These are phyloP conservation scores for Melanotaenia nigrans DNA, from an alignment of 2,797 vertebrate species.

Conservation along the genomic window DNA sequence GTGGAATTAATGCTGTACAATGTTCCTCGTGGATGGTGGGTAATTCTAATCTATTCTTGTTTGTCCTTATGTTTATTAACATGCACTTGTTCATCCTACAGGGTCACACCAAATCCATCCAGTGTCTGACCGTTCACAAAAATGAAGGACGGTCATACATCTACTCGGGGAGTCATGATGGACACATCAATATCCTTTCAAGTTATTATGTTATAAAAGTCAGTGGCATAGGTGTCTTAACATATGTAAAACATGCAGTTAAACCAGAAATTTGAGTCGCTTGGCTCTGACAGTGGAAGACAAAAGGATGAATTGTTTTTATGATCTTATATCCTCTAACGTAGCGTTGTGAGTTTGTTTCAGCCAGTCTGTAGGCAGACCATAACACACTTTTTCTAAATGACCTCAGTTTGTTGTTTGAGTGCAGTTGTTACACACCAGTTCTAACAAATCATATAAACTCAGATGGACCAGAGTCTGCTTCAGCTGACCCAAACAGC, in stretches of 20 bases:
- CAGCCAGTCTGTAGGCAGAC: no score
- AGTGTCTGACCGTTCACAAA: conserved; percentile 91
- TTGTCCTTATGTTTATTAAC: conserved; percentile 4
- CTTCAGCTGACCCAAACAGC: not conserved
- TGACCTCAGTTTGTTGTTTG: not conserved
- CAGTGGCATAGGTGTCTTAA: not conserved
- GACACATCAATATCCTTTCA: conserved; percentile 98
- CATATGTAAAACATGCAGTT: not conserved
- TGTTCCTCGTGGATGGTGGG: not conserved
- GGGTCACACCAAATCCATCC: conserved; percentile 97
- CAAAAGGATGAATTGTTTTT: not conserved
- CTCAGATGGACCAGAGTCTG: not conserved
- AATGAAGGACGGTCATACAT: conserved; percentile 86
- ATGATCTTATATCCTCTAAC: not conserved
- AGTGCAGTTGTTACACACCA: no score
- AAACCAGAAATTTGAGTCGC: not conserved
- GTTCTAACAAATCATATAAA: no score
- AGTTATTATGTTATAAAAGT: not conserved
- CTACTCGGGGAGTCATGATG: conserved; percentile 96
- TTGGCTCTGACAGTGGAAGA: not conserved
- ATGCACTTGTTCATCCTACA: conserved; percentile 61
- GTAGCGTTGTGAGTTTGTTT: no score
- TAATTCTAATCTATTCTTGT: not conserved
- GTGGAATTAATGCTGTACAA: not conserved
- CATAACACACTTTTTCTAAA: no score